phyloP scores from a whole-genome alignment of 2,888 invertebrate species.

The Caenorhabditis panamensis region DNA sequence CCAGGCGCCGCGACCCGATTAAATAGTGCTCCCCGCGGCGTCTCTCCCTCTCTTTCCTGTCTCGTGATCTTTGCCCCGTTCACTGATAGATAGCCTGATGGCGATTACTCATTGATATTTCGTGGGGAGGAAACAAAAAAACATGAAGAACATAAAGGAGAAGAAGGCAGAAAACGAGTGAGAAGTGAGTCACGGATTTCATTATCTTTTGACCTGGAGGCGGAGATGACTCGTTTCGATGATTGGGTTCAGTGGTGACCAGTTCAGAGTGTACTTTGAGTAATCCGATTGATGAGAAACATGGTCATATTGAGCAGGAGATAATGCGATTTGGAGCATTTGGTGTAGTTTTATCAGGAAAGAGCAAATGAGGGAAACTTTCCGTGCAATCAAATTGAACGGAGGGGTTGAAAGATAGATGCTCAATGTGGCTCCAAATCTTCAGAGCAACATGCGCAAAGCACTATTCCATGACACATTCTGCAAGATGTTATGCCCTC shows the following conservation, averaged over 20 bases:
- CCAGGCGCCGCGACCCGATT: not conserved
- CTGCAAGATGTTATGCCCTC: no score
- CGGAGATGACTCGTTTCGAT: not conserved
- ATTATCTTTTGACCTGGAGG: not conserved
- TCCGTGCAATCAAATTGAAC: no score
- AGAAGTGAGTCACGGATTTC: not conserved
- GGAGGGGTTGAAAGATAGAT: no score
- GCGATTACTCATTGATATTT: conserved; percentile 6
- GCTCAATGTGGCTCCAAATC: no score
- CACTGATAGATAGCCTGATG: not conserved
- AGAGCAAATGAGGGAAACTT: no score
- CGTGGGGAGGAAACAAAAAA: no score
- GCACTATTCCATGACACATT: no score
- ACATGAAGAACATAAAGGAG: not conserved
- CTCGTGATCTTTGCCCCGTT: not conserved
- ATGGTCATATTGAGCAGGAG: no score
- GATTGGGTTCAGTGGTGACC: not conserved
- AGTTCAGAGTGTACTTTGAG: not conserved
- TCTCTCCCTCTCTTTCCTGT: not conserved
- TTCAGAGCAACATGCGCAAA: no score
- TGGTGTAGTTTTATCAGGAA: no score
- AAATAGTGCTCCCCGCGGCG: conserved; percentile 8
- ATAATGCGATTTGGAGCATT: no score
- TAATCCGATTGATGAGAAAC: conserved; percentile 4
- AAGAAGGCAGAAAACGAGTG: conserved; percentile 9